Evolutionary conservation across 2,888 invertebrate species (phyloP), one percentile per base, ranked within the genome.

Genomic region (Melangyna quadrimaculata): DNA sequence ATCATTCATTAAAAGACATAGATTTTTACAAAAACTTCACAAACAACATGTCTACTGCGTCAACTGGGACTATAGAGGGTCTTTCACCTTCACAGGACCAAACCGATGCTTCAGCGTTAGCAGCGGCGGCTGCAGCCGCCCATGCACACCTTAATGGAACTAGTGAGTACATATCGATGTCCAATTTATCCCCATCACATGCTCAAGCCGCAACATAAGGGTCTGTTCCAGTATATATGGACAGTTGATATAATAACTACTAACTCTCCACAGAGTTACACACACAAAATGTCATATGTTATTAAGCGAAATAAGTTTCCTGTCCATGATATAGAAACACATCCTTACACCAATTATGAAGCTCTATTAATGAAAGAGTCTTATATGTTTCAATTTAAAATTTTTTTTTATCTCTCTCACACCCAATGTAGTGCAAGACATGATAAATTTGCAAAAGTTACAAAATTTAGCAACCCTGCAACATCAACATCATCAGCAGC

Each of bases 391-490:
- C 69, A 82, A 77, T 78, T 69, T 17, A 12, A 63, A 43, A 48
- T 57, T 59, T 35, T 45, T 37, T 77, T 40, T 45, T 72, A 29
- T 65, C 35, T 74, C 40, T 67, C 19, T 55, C 65, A 65, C n/a
- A 71, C 19, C 35, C 51, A 69, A 43, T 75, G 61, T 89, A 92
- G 92, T 92, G 92, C 92, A 92, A 91, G 92, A 92, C 90, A 92
- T 92, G 91, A 89, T 92, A 90, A 92, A 92, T 91, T 91, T 92
- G 89, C 92, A 92, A 91, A 97, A 96, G 92, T 94, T 97, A 81
- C 96, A 97, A 93, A 96, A 96, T 90, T 93, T 97, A 89, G 95
- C 96, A 82, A 95, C 95, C 87, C 94, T 96, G 92, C 91, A 94
- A 89, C 95, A 95, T 88, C 88, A 88, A 59, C 89, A 88, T 88